Base-by-base conservation (phyloP, 1,140 invertebrate species). In the Acarapis woodi region DNA sequence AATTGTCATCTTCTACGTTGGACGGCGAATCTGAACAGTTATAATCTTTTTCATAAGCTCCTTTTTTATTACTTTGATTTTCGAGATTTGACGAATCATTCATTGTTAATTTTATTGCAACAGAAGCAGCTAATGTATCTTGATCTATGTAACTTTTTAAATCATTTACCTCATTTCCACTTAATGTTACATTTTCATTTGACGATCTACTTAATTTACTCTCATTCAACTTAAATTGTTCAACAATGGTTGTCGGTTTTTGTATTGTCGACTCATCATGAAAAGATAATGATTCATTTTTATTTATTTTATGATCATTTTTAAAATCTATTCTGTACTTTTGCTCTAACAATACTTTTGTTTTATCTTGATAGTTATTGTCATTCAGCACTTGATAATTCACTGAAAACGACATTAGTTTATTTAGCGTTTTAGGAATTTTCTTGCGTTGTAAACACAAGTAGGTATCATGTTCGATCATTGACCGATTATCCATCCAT, bases 1-100 rank as follows among this genome's bases (percentile, higher is more conserved):
- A 40, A 10, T 12, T 14, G 32, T 32, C 28, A 39, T 32, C 28
- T 15, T 35, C 34, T 8, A 8, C 31, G 8, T 14, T 32, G 6
- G 31, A 15, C 15, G 31, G 18, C 15, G 31, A 32, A 16, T 6
- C 15, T 18, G 12, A n/a, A n/a, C n/a, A n/a, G n/a, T n/a, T n/a
- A n/a, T n/a, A n/a, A n/a, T n/a, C n/a, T n/a, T n/a, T n/a, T n/a
- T n/a, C n/a, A n/a, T n/a, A n/a, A n/a, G n/a, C n/a, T n/a, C n/a
- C n/a, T n/a, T n/a, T n/a, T n/a, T n/a, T n/a, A n/a, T n/a, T n/a
- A 8, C 8, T 14, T 9, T 8, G 25, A 28, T 14, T 28, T 8
- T 8, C 8, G 14, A 8, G 14, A 8, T 19, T n/a, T 6, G 5
- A 6, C 6, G 31, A 8, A 8, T 32, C 31, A 16, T 32, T n/a